A percentile compares a stretch with the other conserved stretches of the same genome.
Conservation (phyloP, 2,888 invertebrate species). For the Argynnis bischoffii region DNA sequence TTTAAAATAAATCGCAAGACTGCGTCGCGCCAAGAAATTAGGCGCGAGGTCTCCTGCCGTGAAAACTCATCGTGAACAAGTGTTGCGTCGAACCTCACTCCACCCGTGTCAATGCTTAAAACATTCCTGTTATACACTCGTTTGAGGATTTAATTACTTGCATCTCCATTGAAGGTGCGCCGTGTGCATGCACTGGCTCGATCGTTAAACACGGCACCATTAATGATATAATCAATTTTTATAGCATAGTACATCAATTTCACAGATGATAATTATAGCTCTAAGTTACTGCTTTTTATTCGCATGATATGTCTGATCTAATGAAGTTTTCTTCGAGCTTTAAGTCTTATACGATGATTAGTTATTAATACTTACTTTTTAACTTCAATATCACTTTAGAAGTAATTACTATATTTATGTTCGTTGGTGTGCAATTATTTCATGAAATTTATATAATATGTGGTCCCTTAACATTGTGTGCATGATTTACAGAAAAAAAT, state of each 20-base stretch:
- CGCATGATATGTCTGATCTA: slow-evolving; percentile 2
- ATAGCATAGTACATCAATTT: slow-evolving; percentile 16
- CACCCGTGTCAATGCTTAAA: slow-evolving; percentile 61
- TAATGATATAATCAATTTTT: slow-evolving; percentile 58
- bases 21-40: slow-evolving; percentile 78
- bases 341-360: too few relatives aligned
- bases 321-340: not conserved
- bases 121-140: slow-evolving; percentile 76
- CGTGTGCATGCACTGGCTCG: slow-evolving; percentile 47
- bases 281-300: slow-evolving; percentile 7
- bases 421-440: too few relatives aligned
- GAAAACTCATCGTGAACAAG: slow-evolving; percentile 80
- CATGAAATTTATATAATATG: too few relatives aligned
- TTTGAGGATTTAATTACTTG: slow-evolving; percentile 80
- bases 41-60: slow-evolving; percentile 77
- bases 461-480: too few relatives aligned
- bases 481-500: too few relatives aligned
- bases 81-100: slow-evolving; percentile 51
- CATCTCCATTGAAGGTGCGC: slow-evolving; percentile 61
- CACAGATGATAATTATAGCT: slow-evolving; percentile 8
- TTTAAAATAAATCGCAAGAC: slow-evolving; percentile 80
- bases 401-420: too few relatives aligned
- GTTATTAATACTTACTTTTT: too few relatives aligned
- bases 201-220: slow-evolving; percentile 76
- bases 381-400: too few relatives aligned